Percentiles rank a stretch among this genome's conserved stretches.
These are phyloP conservation scores for Drosophila ustulata DNA, from an alignment of 2,888 invertebrate species.

Conservation along the genomic window DNA sequence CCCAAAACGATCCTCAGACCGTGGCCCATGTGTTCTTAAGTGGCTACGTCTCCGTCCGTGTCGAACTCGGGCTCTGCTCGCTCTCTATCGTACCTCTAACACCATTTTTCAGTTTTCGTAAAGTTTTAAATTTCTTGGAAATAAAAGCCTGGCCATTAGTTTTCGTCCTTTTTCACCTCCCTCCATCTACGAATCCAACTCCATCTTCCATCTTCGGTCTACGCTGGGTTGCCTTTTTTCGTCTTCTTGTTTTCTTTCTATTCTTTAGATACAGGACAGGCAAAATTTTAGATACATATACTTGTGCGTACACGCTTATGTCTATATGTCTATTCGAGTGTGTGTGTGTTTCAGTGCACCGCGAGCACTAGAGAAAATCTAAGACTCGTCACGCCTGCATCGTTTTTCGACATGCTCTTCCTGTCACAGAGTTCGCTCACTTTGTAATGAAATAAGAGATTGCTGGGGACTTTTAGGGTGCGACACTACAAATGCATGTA, in stretches of 20 bases:
- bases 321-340: neutral
- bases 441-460: neutral
- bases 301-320: constrained; percentile 9
- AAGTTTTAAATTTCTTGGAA: constrained; percentile 85
- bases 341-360: constrained; percentile 4
- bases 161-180: constrained; percentile 67
- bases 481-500: no score
- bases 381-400: constrained; percentile 56
- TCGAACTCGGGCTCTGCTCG: constrained; percentile 11
- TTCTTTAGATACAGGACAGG: constrained; percentile 48
- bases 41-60: constrained; percentile 36
- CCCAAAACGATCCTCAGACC: constrained; percentile 58
- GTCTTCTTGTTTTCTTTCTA: constrained; percentile 21
- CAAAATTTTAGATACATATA: constrained; percentile 66
- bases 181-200: constrained; percentile 3
- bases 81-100: constrained; percentile 40
- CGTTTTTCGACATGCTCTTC: constrained; percentile 34
- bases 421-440: neutral
- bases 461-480: no score
- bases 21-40: constrained; percentile 71
- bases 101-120: constrained; percentile 69
- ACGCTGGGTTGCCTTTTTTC: constrained; percentile 58
- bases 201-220: constrained; percentile 30
- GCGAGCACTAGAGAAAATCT: constrained; percentile 52
- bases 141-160: constrained; percentile 83